phyloP scores from a whole-genome alignment of 2,888 invertebrate species.

The Eristalis pertinax region DNA sequence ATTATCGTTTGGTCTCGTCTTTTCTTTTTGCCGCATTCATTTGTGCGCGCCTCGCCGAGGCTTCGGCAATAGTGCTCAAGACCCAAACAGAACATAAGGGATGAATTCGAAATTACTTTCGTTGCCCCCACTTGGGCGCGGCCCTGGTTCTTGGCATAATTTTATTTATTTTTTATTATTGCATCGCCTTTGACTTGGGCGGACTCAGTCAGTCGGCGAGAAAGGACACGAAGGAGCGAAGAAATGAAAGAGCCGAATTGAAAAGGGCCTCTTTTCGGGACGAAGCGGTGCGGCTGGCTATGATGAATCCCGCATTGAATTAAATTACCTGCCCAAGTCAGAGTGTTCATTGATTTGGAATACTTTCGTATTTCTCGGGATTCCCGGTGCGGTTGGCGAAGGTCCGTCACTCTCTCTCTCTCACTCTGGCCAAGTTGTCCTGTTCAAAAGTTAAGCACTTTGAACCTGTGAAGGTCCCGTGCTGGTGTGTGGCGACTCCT shows the following conservation, averaged over 20 bases:
- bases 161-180: slow-evolving; percentile 67
- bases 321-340: slow-evolving; percentile 65
- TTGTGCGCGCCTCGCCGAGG: background rate
- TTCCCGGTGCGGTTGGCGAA: slow-evolving; percentile 13
- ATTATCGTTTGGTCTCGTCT: slow-evolving; percentile 48
- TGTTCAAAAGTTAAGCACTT: slow-evolving; percentile 59
- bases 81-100: slow-evolving; percentile 59
- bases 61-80: slow-evolving; percentile 50
- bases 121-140: background rate
- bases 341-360: slow-evolving; percentile 63
- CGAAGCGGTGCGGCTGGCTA: slow-evolving; percentile 1
- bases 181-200: slow-evolving; percentile 5
- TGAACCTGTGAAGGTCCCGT: slow-evolving; percentile 46
- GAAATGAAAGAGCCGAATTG: slow-evolving; percentile 40
- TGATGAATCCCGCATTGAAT: slow-evolving; percentile 59
- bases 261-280: slow-evolving; percentile 10
- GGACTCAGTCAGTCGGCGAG: background rate
- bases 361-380: slow-evolving; percentile 21
- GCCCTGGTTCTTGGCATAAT: slow-evolving; percentile 55
- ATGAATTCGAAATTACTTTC: slow-evolving; percentile 65
- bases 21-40: background rate
- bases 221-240: slow-evolving; percentile 4
- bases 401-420: no score
- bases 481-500: slow-evolving; percentile 2
- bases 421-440: slow-evolving; percentile 2